phyloP scores from a whole-genome alignment of 2,888 invertebrate species.

The Noctua janthina region DNA sequence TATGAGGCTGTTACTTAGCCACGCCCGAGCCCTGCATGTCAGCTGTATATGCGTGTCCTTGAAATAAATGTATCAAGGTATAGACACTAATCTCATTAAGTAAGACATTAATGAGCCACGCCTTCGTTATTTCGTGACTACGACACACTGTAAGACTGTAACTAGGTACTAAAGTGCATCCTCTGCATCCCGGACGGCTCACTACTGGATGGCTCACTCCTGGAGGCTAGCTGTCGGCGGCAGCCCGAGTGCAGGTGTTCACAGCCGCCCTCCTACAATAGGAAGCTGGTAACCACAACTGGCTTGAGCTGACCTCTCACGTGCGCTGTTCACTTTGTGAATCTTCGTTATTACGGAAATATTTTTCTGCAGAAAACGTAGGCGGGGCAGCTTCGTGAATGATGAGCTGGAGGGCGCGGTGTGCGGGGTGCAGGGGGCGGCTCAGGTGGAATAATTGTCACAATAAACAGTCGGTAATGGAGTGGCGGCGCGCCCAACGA shows the following conservation, averaged over 20 bases:
- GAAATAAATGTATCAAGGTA: neutral
- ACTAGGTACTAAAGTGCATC: neutral
- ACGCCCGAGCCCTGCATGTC: neutral
- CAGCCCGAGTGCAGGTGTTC: neutral
- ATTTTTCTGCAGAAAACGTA: conserved; percentile 38
- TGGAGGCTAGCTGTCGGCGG: neutral
- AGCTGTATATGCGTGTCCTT: neutral
- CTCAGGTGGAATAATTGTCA: conserved; percentile 83
- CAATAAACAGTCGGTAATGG: conserved; percentile 88
- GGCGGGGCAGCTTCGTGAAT: conserved; percentile 61
- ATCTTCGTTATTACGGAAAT: conserved; percentile 7
- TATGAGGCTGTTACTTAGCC: neutral
- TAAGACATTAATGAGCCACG: neutral
- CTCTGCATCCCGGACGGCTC: neutral
- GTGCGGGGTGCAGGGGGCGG: conserved; percentile 36
- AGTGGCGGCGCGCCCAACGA: conserved; percentile 83
- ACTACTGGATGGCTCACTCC: neutral
- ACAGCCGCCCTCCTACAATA: neutral
- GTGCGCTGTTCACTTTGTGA: neutral
- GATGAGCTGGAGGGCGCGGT: conserved; percentile 44
- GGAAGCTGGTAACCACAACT: neutral
- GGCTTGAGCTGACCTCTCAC: neutral
- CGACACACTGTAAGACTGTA: neutral
- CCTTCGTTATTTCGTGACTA: neutral
- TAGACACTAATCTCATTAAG: neutral